Conservation (phyloP, 2,888 invertebrate species). For the Cetonia aurata region DNA sequence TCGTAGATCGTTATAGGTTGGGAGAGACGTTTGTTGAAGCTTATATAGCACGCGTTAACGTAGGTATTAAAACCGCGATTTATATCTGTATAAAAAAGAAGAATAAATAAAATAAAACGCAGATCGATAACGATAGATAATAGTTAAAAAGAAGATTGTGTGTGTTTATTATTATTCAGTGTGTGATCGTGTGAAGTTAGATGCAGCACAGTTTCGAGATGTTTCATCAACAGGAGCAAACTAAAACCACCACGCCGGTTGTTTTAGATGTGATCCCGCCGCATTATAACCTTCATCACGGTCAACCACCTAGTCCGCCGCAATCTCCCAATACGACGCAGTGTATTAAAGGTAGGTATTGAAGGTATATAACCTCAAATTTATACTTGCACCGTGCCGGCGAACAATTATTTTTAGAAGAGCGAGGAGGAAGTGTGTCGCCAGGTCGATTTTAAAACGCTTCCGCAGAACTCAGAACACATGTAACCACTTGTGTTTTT, state of each 20-base stretch:
- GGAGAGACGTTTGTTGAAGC: not conserved
- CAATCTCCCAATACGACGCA: conserved; percentile 68
- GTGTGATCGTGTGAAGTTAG: conserved; percentile 1
- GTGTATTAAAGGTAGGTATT: conserved; percentile 61
- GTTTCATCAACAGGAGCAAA: conserved; percentile 59
- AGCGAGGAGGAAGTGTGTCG: conserved; percentile 54
- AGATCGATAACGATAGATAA: too few species aligned
- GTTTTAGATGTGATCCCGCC: conserved; percentile 73
- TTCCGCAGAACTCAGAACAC: conserved; percentile 27
- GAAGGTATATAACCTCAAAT: not conserved
- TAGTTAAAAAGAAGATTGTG: too few species aligned
- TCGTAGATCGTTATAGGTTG: conserved; percentile 1
- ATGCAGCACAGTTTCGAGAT: conserved; percentile 49
- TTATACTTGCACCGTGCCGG: not conserved
- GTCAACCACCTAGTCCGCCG: conserved; percentile 64
- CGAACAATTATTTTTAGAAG: conserved; percentile 9
- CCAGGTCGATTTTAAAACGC: conserved; percentile 47
- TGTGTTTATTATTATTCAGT: not conserved
- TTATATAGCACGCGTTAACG: not conserved
- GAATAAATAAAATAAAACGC: not conserved
- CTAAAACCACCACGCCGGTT: conserved; percentile 66
- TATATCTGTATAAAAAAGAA: not conserved
- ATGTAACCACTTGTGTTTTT: conserved; percentile 32
- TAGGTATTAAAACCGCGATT: not conserved
- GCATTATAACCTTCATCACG: conserved; percentile 65